Conservation (phyloP, 2,797 vertebrate species). For the Capromys pilorides region DNA sequence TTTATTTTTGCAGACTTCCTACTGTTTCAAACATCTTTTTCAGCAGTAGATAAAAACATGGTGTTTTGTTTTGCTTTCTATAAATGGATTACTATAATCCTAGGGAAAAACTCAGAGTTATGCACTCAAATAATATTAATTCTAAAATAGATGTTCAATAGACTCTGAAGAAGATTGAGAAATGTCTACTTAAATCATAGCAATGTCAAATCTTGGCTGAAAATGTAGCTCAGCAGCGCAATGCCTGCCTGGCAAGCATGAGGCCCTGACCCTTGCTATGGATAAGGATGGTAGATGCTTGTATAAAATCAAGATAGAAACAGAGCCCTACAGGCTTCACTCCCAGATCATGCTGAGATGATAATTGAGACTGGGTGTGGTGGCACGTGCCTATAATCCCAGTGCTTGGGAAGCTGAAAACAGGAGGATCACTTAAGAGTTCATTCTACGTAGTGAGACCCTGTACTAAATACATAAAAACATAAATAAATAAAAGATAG, state of each 20-base stretch:
- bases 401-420: too few relatives aligned
- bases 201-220: constrained; percentile 60
- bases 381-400: too few relatives aligned
- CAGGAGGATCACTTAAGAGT: too few relatives aligned
- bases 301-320: constrained; percentile 59
- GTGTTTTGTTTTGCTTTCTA: constrained; percentile 36
- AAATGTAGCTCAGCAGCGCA: too few relatives aligned
- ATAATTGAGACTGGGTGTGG: too few relatives aligned
- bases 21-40: constrained; percentile 64
- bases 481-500: too few relatives aligned
- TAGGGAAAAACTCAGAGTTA: constrained; percentile 32
- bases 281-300: constrained; percentile 45
- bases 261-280: neutral
- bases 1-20: constrained; percentile 71
- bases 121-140: constrained; percentile 72
- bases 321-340: neutral
- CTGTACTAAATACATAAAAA: too few relatives aligned
- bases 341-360: too few relatives aligned
- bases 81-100: constrained; percentile 63
- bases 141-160: constrained; percentile 72
- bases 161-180: constrained; percentile 68
- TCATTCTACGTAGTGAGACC: too few relatives aligned
- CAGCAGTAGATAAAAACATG: constrained; percentile 56
- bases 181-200: constrained; percentile 75
- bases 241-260: too few relatives aligned